phyloP scores from a whole-genome alignment of 2,113 vertebrate species.

The Tricholaema leucomelas region DNA sequence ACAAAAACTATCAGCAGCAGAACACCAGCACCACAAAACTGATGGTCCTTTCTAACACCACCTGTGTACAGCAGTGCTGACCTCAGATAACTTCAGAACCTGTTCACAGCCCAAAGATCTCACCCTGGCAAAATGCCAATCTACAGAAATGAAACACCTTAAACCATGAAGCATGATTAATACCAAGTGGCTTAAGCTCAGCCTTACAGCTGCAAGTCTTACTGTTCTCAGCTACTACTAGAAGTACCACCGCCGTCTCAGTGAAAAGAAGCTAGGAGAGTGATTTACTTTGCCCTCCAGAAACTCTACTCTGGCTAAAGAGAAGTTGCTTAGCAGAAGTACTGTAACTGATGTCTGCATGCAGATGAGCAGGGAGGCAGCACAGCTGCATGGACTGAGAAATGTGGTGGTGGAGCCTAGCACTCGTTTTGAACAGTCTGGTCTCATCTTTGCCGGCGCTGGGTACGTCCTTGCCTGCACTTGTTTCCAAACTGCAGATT shows the following conservation, averaged over 20 bases:
- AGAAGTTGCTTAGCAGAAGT: not conserved
- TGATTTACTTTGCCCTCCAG: not conserved
- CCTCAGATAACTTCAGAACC: not conserved
- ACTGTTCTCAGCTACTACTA: not conserved
- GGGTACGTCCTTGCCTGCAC: fast-evolving
- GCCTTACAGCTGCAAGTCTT: not conserved
- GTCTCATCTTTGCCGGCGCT: not conserved
- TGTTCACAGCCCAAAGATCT: not conserved
- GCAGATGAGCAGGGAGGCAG: not conserved
- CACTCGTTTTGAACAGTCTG: not conserved
- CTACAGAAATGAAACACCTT: not conserved
- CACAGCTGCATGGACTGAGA: not conserved
- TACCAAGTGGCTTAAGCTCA: not conserved
- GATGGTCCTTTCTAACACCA: not conserved
- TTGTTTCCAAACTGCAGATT: not conserved
- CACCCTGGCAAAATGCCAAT: not conserved
- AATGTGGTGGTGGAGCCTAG: not conserved
- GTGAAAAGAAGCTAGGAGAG: not conserved
- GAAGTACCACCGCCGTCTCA: not conserved
- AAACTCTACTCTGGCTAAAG: not conserved
- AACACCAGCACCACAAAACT: not conserved
- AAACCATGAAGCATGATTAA: not conserved
- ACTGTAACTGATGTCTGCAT: not conserved
- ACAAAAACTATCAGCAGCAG: not conserved
- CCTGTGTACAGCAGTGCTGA: not conserved